These are phyloP conservation scores for Panzeria rudis DNA, from an alignment of 2,888 invertebrate species.

Conservation along the genomic window DNA sequence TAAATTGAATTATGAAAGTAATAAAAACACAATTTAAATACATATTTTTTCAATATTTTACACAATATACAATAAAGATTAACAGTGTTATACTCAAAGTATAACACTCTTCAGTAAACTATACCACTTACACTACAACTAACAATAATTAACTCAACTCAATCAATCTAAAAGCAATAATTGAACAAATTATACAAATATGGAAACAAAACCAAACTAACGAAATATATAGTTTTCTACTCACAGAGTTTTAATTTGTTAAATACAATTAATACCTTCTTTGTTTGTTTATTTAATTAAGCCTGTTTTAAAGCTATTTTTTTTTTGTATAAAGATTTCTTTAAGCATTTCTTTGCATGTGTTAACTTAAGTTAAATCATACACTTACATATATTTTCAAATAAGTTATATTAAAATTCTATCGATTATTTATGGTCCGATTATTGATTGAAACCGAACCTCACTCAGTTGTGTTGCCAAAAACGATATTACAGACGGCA, in stretches of 20 bases:
- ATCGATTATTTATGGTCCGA: too few relatives aligned
- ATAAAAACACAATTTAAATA: constrained; percentile 17
- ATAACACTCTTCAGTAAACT: constrained; percentile 51
- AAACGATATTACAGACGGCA: too few relatives aligned
- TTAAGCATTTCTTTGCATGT: constrained; percentile 56
- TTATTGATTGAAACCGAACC: too few relatives aligned
- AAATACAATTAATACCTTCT: constrained; percentile 21
- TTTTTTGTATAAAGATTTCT: constrained; percentile 28
- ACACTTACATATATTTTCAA: constrained; percentile 12
- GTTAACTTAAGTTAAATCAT: constrained; percentile 55
- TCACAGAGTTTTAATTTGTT: constrained; percentile 48
- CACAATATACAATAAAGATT: constrained; percentile 27
- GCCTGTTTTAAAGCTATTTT: constrained; percentile 4
- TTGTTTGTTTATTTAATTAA: background rate
- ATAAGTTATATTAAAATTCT: constrained; percentile 2
- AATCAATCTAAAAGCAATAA: constrained; percentile 61
- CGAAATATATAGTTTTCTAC: constrained; percentile 32
- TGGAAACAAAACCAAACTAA: background rate
- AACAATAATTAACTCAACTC: constrained; percentile 37
- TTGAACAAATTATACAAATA: constrained; percentile 42
- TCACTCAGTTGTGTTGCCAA: too few relatives aligned
- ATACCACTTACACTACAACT: constrained; percentile 36
- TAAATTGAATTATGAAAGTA: constrained; percentile 39
- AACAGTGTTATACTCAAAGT: constrained; percentile 65
- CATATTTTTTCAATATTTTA: constrained; percentile 61